Conservation (phyloP, 2,888 invertebrate genomes). For the Eulithis prunata region DNA sequence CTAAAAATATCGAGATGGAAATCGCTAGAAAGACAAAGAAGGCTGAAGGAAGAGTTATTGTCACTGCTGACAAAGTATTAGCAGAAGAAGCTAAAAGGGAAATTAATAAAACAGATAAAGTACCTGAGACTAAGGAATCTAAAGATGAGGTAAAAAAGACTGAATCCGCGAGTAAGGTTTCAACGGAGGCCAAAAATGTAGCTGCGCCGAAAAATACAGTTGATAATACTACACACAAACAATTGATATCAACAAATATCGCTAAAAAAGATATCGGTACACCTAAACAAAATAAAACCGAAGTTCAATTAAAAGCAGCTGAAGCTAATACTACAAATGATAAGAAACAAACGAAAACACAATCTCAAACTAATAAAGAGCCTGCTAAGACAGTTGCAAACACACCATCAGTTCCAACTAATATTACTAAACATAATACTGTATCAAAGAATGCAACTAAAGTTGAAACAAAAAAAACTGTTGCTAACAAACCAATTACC, state of each 20-base stretch:
- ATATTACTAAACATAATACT: too few species aligned
- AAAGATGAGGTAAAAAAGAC: background rate
- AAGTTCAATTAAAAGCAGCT: conserved; percentile 1
- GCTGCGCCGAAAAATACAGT: conserved; percentile 6
- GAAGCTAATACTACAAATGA: background rate
- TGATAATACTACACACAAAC: conserved; percentile 6
- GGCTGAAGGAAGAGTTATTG: conserved; percentile 4
- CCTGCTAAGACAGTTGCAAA: conserved; percentile 9
- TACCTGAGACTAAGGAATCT: background rate
- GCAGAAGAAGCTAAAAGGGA: conserved; percentile 17
- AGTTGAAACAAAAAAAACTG: too few species aligned
- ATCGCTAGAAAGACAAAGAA: conserved; percentile 15
- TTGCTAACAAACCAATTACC: too few species aligned
- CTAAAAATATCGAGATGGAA: conserved; percentile 20
- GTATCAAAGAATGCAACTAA: too few species aligned
- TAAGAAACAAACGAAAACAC: conserved; percentile 12
- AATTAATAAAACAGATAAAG: conserved; percentile 5
- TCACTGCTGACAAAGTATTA: conserved; percentile 25
- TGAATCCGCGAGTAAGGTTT: conserved; percentile 2
- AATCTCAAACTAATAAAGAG: conserved; percentile 8
- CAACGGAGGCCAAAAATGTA: conserved; percentile 10
- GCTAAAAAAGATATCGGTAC: conserved; percentile 7
- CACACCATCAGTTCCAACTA: background rate
- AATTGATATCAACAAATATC: background rate
- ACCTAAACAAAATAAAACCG: conserved; percentile 1